phyloP scores from a whole-genome alignment of 2,113 vertebrate genomes.

The Laterallus jamaicensis region DNA sequence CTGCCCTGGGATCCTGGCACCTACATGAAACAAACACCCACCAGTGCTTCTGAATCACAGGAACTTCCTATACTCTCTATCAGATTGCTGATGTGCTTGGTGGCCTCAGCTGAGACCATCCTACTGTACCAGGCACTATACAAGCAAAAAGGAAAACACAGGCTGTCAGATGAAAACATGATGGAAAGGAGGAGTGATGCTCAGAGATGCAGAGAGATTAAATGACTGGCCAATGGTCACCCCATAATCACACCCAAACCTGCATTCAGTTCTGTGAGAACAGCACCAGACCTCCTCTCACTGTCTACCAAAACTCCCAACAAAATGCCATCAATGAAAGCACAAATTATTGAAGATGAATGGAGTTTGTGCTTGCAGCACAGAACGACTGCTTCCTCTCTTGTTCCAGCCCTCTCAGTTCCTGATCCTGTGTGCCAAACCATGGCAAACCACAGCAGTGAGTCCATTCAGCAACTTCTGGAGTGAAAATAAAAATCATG shows the following conservation, averaged over 20 bases:
- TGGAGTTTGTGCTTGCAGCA: fast-evolving
- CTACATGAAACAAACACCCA: neutral
- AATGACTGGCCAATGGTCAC: neutral
- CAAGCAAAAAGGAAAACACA: neutral
- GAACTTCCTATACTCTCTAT: neutral
- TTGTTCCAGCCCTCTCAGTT: neutral
- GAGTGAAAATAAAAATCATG: neutral
- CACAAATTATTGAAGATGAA: neutral
- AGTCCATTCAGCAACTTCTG: neutral
- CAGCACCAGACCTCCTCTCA: neutral
- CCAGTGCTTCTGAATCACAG: neutral
- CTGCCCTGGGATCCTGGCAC: neutral
- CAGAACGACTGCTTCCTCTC: neutral
- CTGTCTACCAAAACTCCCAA: neutral
- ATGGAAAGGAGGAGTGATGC: neutral
- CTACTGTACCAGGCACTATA: fast-evolving
- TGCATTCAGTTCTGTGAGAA: neutral
- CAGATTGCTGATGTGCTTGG: fast-evolving
- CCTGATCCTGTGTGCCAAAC: neutral
- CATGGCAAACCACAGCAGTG: neutral
- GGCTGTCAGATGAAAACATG: neutral
- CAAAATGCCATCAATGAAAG: neutral
- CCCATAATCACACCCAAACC: neutral
- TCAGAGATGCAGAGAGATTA: neutral
- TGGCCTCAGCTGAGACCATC: neutral